A percentile compares a stretch with the other conserved stretches of the same genome.
Conservation (phyloP, 2,113 vertebrate species). For the Conger conger region DNA sequence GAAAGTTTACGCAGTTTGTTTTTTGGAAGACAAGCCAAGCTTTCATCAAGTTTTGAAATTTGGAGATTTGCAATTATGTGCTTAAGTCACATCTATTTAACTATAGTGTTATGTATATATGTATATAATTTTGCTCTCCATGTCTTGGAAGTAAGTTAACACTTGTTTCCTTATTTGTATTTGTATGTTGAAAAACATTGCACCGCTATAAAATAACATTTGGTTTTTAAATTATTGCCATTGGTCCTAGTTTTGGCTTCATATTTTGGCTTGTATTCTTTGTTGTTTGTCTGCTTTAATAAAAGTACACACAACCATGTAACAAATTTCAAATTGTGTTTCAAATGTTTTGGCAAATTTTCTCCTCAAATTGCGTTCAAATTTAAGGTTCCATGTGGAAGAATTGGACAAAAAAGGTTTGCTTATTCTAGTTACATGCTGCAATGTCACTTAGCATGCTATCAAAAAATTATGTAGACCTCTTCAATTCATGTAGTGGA, state of each 20-base stretch:
- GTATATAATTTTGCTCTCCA: constrained; percentile 73
- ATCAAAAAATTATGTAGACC: constrained; percentile 10
- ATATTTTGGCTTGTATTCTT: constrained; percentile 82
- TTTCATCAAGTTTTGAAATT: constrained; percentile 42
- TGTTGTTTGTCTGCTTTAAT: constrained; percentile 83
- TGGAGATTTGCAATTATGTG: constrained; percentile 77
- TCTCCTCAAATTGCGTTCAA: constrained; percentile 80
- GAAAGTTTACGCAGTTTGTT: constrained; percentile 56
- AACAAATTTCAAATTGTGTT: constrained; percentile 80
- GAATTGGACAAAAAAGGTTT: constrained; percentile 54
- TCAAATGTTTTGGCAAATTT: constrained; percentile 81
- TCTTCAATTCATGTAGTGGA: background rate
- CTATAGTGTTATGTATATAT: constrained; percentile 76
- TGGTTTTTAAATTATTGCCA: constrained; percentile 32
- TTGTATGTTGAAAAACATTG: constrained; percentile 85
- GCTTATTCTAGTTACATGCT: constrained; percentile 36
- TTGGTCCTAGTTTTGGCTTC: constrained; percentile 56
- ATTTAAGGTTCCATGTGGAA: constrained; percentile 58
- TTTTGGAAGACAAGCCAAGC: constrained; percentile 59
- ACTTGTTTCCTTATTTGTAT: constrained; percentile 76
- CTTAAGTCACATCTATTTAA: constrained; percentile 75
- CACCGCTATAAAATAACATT: constrained; percentile 67
- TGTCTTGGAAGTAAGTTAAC: constrained; percentile 71
- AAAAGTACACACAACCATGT: constrained; percentile 83
- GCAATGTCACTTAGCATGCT: constrained; percentile 29